A percentile compares a stretch with the other conserved stretches of the same genome.
Conservation (phyloP, 2,888 invertebrate species). For the Conchocele bisecta region DNA sequence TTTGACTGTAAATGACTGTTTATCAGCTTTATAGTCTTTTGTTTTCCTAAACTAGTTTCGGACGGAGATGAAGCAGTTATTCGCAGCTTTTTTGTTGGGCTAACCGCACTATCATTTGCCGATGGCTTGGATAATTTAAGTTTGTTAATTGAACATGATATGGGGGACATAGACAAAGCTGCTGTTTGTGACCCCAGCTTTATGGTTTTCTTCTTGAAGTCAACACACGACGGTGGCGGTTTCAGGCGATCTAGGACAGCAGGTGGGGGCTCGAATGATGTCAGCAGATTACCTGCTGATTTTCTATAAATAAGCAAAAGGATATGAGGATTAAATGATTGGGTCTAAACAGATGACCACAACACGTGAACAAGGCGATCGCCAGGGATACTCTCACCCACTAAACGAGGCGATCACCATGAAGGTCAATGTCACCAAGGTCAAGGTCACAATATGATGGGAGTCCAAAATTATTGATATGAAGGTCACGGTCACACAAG, state of each 20-base stretch:
- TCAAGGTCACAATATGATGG: too few species aligned
- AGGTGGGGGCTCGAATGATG: neutral
- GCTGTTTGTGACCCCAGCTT: conserved; percentile 60
- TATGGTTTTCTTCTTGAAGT: conserved; percentile 72
- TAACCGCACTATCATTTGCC: neutral
- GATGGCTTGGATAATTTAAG: neutral
- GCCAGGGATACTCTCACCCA: too few species aligned
- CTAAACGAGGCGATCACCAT: too few species aligned
- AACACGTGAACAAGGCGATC: too few species aligned
- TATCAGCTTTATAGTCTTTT: conserved; percentile 1
- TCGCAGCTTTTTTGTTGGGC: neutral
- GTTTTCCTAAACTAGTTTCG: neutral
- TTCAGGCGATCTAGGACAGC: conserved; percentile 65
- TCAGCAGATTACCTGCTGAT: neutral
- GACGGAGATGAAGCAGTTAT: neutral
- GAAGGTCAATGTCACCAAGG: too few species aligned
- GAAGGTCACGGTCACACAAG: too few species aligned
- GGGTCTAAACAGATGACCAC: too few species aligned
- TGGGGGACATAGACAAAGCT: neutral
- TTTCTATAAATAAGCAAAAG: neutral
- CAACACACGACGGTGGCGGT: conserved; percentile 74
- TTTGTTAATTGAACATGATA: conserved; percentile 1
- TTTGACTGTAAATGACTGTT: too few species aligned
- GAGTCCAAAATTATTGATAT: too few species aligned
- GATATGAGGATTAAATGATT: too few species aligned